Base-by-base conservation (phyloP, 2,113 vertebrate genomes). In the Poeciliopsis prolifica region DNA sequence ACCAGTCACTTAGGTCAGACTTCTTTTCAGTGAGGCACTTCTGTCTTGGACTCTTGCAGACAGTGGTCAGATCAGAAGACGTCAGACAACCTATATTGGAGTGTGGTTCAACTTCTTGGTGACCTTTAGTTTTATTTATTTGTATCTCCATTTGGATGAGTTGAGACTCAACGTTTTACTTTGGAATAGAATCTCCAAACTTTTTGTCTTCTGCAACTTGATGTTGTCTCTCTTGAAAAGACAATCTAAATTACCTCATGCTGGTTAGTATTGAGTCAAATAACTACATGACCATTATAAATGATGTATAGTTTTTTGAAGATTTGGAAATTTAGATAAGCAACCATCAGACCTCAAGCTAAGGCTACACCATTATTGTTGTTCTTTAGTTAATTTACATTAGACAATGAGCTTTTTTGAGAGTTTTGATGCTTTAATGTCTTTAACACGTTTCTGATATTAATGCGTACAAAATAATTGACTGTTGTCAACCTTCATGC, bases 41-140 rank as follows among this genome's bases (percentile, higher is more conserved):
- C 74, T 37, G 31, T 79, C 76, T 31, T 63, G 62, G 60, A 77
- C 90, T 85, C 89, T 88, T 81, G 80, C 86, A 89, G 89, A 92
- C 92, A 89, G 80, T 40, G 80, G 72, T 63, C 79, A 67, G 91
- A 93, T 92, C 92, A 90, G 54, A 35, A 63, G 84, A 83, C 68
- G 80, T 84, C 91, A 85, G 79, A 37, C 79, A 70, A 85, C 88
- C 87, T 83, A 72, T 63, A 33, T 72, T 44, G 37, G 73, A 74
- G 77, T 79, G 26, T 37, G 68, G 66, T 75, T 78, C 69, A 48
- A 42, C 40, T 42, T 42, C 70, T 37, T 42, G 15, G 48, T 54
- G 48, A 54, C 48, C 48, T 54, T 24, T 54, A 54, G 12, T 42
- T 5, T 42, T 42, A 42, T 42, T 42, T 42, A 42, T 54, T 54